Conservation (phyloP, 2,888 invertebrate genomes). For the Campoplex capitator region DNA sequence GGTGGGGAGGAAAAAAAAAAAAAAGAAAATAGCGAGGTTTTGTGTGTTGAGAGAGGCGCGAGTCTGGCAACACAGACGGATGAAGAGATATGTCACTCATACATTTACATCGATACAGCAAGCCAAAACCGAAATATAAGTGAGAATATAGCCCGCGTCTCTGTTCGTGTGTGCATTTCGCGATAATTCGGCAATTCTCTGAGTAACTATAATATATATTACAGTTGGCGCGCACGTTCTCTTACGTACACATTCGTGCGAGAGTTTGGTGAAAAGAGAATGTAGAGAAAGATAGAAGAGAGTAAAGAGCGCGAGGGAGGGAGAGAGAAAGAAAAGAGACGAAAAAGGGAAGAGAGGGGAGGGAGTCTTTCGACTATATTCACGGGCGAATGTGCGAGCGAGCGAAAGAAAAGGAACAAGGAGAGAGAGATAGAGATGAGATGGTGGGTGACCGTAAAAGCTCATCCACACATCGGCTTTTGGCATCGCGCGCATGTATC, state of each 20-base stretch:
- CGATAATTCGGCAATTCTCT: slow-evolving; percentile 66
- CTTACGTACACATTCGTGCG: slow-evolving; percentile 10
- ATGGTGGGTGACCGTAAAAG: slow-evolving; percentile 64
- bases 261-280: slow-evolving; percentile 39
- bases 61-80: slow-evolving; percentile 9
- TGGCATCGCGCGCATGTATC: slow-evolving; percentile 28
- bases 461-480: slow-evolving; percentile 49
- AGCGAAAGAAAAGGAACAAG: slow-evolving; percentile 6
- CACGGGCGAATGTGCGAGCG: slow-evolving; percentile 15
- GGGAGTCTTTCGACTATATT: slow-evolving; percentile 1
- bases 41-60: slow-evolving; percentile 5
- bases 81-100: not conserved
- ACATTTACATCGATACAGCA: not conserved
- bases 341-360: not conserved
- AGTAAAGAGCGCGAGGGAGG: not conserved
- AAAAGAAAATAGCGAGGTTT: slow-evolving; percentile 6
- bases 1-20: not conserved
- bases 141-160: slow-evolving; percentile 14
- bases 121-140: not conserved
- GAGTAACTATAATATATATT: slow-evolving; percentile 26
- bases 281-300: slow-evolving; percentile 27
- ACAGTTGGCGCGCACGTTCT: slow-evolving; percentile 56
- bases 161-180: slow-evolving; percentile 14
- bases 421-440: not conserved
- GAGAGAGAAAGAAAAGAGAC: not conserved